Conservation (phyloP, 2,888 invertebrate genomes). For the Melieria omissa region DNA sequence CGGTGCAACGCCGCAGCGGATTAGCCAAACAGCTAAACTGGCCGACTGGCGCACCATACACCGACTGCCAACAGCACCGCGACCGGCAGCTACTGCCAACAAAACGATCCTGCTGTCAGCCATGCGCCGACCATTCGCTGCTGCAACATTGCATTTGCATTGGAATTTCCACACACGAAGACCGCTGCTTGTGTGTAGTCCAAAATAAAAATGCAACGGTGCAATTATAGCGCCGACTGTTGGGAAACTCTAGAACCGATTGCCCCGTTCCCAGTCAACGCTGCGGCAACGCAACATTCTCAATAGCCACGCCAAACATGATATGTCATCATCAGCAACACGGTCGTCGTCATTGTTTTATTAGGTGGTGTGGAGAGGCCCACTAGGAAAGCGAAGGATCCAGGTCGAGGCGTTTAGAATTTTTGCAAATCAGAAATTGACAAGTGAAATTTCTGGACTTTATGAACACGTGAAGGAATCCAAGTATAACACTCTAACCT, state of each 20-base stretch:
- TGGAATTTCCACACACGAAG: constrained; percentile 17
- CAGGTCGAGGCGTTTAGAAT: no score
- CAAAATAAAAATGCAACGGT: constrained; percentile 1
- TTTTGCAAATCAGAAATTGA: no score
- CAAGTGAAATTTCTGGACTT: no score
- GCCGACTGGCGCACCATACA: neutral
- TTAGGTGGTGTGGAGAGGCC: neutral
- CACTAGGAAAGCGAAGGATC: no score
- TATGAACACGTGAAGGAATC: no score
- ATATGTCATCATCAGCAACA: constrained; percentile 15
- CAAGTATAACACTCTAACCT: no score
- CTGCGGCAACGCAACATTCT: neutral
- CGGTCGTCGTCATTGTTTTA: neutral
- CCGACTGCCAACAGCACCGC: neutral
- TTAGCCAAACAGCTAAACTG: neutral
- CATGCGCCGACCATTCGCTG: neutral
- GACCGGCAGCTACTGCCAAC: neutral
- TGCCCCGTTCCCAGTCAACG: no score
- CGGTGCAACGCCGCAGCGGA: neutral
- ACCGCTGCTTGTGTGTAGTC: neutral
- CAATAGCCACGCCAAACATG: neutral
- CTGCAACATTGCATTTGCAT: constrained; percentile 14
- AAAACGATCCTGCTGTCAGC: neutral
- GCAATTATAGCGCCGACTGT: constrained; percentile 1
- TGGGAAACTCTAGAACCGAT: no score